Evolutionary conservation across 2,797 vertebrate genomes (phyloP).

Genomic region (Acrossocheilus fasciatus): DNA sequence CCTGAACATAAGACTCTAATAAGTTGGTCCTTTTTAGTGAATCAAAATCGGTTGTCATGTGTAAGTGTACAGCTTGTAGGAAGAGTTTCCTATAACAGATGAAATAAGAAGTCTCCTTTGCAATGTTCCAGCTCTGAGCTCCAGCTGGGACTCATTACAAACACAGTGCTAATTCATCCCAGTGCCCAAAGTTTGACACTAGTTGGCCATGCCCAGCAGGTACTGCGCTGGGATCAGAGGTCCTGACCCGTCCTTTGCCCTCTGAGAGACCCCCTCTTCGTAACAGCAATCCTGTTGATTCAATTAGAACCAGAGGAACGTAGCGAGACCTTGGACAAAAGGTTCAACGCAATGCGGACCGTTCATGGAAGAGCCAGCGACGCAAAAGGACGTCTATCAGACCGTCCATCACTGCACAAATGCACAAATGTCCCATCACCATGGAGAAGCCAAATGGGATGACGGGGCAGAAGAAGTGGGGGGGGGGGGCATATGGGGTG

Average conservation of each 20-base stretch:
- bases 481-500: neutral
- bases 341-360: neutral
- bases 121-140: slow-evolving; percentile 52
- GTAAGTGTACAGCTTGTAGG: neutral
- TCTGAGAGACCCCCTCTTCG: slow-evolving; percentile 41
- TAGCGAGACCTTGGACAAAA: slow-evolving; percentile 47
- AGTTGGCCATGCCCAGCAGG: slow-evolving; percentile 65
- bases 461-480: neutral
- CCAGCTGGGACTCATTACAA: slow-evolving; percentile 65
- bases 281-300: slow-evolving; percentile 63
- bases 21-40: neutral
- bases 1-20: neutral
- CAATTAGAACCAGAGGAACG: slow-evolving; percentile 54
- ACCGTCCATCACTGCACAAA: slow-evolving; percentile 53
- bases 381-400: slow-evolving; percentile 39
- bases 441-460: slow-evolving; percentile 56
- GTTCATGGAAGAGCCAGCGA: slow-evolving; percentile 41
- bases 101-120: slow-evolving; percentile 39
- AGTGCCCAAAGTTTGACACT: slow-evolving; percentile 49
- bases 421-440: slow-evolving; percentile 57
- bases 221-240: slow-evolving; percentile 60
- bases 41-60: neutral
- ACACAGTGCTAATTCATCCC: slow-evolving; percentile 59
- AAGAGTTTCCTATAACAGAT: slow-evolving; percentile 24
- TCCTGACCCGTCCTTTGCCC: slow-evolving; percentile 55